A percentile compares a stretch with the other conserved stretches of the same genome.
Conservation (phyloP, 2,113 vertebrate species). For the Semnopithecus entellus region DNA sequence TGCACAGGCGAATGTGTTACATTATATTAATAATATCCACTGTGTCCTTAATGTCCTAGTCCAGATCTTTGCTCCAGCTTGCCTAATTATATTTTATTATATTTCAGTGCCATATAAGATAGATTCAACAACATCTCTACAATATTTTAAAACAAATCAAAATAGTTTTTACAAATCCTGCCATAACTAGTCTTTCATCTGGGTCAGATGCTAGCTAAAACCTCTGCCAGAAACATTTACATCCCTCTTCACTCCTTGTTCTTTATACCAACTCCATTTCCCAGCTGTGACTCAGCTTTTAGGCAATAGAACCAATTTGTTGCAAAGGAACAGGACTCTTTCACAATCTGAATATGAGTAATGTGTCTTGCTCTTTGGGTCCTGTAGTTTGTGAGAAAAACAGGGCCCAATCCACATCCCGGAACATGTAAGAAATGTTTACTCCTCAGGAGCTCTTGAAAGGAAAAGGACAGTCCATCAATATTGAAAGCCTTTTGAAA, state of each 20-base stretch:
- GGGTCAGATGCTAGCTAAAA: background rate
- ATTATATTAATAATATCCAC: background rate
- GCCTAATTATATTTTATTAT: background rate
- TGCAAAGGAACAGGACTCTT: background rate
- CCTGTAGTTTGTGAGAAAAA: background rate
- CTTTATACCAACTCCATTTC: background rate
- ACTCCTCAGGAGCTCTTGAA: background rate
- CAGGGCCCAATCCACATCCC: too few relatives aligned
- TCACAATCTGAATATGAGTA: background rate
- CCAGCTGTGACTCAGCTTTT: background rate
- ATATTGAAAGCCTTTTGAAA: background rate
- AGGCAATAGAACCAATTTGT: background rate
- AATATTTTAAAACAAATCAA: background rate
- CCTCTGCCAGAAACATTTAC: background rate
- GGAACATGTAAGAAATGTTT: background rate
- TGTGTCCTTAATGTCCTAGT: background rate
- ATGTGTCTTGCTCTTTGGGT: background rate
- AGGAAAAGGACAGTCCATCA: background rate
- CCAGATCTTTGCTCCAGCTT: background rate
- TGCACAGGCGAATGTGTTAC: background rate
- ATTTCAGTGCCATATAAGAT: background rate
- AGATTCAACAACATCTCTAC: background rate
- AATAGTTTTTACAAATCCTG: background rate
- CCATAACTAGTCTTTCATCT: background rate
- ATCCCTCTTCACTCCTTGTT: background rate